phyloP scores from a whole-genome alignment of 2,888 invertebrate genomes.

The Thymelicus lineola region DNA sequence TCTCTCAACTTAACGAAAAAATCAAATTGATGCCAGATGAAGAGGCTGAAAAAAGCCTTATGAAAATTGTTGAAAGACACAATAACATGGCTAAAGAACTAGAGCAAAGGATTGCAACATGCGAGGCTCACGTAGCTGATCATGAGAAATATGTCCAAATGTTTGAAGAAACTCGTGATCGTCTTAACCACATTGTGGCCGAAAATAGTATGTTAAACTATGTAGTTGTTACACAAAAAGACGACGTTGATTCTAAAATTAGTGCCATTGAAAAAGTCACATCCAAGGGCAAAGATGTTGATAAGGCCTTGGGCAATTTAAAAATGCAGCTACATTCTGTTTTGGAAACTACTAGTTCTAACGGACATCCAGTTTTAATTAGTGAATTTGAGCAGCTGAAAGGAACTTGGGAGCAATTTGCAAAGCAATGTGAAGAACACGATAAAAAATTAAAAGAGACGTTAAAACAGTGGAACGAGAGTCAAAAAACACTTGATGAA shows the following conservation, averaged over 20 bases:
- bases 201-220: slow-evolving; percentile 92
- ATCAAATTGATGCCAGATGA: slow-evolving; percentile 91
- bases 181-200: slow-evolving; percentile 91
- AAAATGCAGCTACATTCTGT: slow-evolving; percentile 89
- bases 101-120: slow-evolving; percentile 86
- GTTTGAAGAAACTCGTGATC: slow-evolving; percentile 93
- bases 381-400: slow-evolving; percentile 91
- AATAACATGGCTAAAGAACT: slow-evolving; percentile 88
- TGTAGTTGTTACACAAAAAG: slow-evolving; percentile 91
- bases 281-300: slow-evolving; percentile 89
- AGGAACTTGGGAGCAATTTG: slow-evolving; percentile 90
- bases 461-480: slow-evolving; percentile 92
- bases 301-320: slow-evolving; percentile 88
- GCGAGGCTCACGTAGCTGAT: slow-evolving; percentile 90
- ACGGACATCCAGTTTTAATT: slow-evolving; percentile 90
- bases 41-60: slow-evolving; percentile 90
- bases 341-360: slow-evolving; percentile 90
- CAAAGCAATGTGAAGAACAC: slow-evolving; percentile 88
- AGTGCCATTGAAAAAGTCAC: slow-evolving; percentile 90
- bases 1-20: slow-evolving; percentile 93
- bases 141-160: slow-evolving; percentile 93
- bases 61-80: slow-evolving; percentile 90
- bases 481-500: slow-evolving; percentile 90
- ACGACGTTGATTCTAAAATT: slow-evolving; percentile 91
- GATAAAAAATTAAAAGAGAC: slow-evolving; percentile 90